A percentile compares a stretch with the other conserved stretches of the same genome.
phyloP scores from a whole-genome alignment of 1,140 invertebrate genomes.

The Bombus ignitus region DNA sequence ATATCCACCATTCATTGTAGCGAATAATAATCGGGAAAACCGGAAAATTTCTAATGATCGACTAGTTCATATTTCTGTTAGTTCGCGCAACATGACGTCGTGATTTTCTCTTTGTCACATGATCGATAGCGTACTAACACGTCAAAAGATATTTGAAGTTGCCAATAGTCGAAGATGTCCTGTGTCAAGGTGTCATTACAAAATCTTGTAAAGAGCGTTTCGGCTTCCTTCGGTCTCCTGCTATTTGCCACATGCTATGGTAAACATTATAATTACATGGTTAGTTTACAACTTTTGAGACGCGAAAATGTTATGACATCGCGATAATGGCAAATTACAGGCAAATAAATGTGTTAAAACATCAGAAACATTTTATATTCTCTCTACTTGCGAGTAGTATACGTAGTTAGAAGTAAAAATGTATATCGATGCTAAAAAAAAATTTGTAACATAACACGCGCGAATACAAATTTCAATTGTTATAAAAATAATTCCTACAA shows the following conservation, averaged over 20 bases:
- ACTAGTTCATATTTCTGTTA: background rate
- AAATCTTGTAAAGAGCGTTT: background rate
- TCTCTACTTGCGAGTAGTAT: background rate
- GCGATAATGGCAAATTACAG: background rate
- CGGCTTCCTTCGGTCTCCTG: too few relatives aligned
- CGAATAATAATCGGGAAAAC: too few relatives aligned
- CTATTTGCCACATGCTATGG: background rate
- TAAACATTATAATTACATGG: constrained; percentile 13
- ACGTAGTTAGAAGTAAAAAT: too few relatives aligned
- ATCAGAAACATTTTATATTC: too few relatives aligned
- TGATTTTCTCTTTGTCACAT: background rate
- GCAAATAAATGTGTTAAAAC: background rate
- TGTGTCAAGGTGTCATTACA: background rate
- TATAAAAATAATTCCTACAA: too few relatives aligned
- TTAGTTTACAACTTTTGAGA: background rate
- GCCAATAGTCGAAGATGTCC: background rate
- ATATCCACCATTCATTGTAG: too few relatives aligned
- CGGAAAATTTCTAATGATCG: background rate
- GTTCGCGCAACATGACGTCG: background rate
- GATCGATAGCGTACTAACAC: background rate
- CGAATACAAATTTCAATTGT: too few relatives aligned
- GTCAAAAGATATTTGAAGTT: background rate
- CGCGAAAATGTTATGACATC: background rate
- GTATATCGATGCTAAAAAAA: too few relatives aligned
- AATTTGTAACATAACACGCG: too few relatives aligned